Evolutionary conservation across 1,140 invertebrate genomes (phyloP).

Genomic region (Triops longicaudatus): DNA sequence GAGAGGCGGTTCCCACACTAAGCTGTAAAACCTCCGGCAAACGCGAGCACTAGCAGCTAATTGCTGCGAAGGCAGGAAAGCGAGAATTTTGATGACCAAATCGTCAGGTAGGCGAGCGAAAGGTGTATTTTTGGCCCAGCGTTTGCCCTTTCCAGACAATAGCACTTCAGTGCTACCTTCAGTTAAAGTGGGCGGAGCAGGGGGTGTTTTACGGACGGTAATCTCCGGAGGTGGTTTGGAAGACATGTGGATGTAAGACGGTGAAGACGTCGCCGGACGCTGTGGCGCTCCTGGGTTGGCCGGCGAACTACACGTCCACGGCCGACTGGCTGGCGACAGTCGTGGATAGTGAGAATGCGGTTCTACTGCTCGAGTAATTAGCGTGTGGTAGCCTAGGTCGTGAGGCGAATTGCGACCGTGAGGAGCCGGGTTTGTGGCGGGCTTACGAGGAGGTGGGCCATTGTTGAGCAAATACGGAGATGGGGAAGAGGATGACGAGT

Average conservation of each 20-base stretch:
- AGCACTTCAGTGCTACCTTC: slow-evolving; percentile 9
- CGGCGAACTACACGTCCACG: slow-evolving; percentile 24
- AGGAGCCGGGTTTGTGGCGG: slow-evolving; percentile 4
- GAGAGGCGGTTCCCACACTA: slow-evolving; percentile 68
- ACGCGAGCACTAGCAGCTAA: slow-evolving; percentile 69
- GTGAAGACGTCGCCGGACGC: slow-evolving; percentile 18
- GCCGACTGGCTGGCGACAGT: slow-evolving; percentile 31
- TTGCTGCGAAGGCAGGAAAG: slow-evolving; percentile 65
- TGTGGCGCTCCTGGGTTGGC: slow-evolving; percentile 25
- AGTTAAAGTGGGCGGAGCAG: slow-evolving; percentile 18
- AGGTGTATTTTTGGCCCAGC: slow-evolving; percentile 33
- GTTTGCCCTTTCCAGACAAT: slow-evolving; percentile 18
- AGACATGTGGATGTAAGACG: slow-evolving; percentile 21
- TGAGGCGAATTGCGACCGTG: slow-evolving; percentile 37
- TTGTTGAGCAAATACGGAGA: slow-evolving; percentile 19
- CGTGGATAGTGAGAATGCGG: slow-evolving; percentile 37
- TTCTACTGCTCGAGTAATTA: slow-evolving; percentile 49
- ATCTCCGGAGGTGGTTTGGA: slow-evolving; percentile 29
- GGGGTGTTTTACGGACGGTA: slow-evolving; percentile 14
- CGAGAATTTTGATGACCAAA: slow-evolving; percentile 54
- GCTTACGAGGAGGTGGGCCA: slow-evolving; percentile 16
- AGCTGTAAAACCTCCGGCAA: slow-evolving; percentile 64
- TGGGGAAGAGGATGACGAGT: slow-evolving; percentile 6
- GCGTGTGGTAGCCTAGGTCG: slow-evolving; percentile 65
- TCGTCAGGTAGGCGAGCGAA: slow-evolving; percentile 47